Evolutionary conservation across 2,888 invertebrate genomes (phyloP), one percentile per base, ranked within the genome.

Genomic region (Prosopocoilus inquinatus): DNA sequence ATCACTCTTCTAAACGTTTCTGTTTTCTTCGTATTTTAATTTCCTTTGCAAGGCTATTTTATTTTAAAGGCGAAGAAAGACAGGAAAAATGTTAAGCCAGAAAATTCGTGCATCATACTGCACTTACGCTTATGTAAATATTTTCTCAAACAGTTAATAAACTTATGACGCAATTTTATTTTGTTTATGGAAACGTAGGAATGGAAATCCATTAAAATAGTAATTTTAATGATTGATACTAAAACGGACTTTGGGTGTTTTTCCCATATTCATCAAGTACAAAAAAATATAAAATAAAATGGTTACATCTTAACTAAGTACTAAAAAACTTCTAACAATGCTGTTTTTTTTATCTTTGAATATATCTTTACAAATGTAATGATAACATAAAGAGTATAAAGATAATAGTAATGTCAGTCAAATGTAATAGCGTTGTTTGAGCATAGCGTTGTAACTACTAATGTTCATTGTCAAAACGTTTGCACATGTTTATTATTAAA

Each of bases 281-380:
- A 55, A 61, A 55, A 45, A 45, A 50, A n/a, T 41, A 47, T 32
- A 33, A 34, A 47, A 20, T 16, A 54, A 50, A 55, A 55, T 55
- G 55, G 55, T 55, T 55, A 55, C 43, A 52, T 33, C 11, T 48
- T 44, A 11, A 41, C 16, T 45, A 45, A 55, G 11, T 50, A 41
- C 13, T 50, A 16, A 34, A 55, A 20, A 34, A 50, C 43, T 47
- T 47, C 28, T 36, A 56, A 56, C 51, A 32, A 41, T 56, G 20
- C 9, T 56, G 56, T 56, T 56, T 56, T 56, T 56, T 56, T 41
- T 52, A 56, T 56, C 51, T 55, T 41, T 56, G 39, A 52, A 56
- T 56, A 56, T 56, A 56, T 52, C 50, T 55, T 33, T 51, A 55
- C n/a, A 32, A 54, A 13, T 39, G 33, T 28, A 47, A 47, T 11